Conservation (phyloP, 92 coral and sea anemone genomes). For the Siderastrea radians region DNA sequence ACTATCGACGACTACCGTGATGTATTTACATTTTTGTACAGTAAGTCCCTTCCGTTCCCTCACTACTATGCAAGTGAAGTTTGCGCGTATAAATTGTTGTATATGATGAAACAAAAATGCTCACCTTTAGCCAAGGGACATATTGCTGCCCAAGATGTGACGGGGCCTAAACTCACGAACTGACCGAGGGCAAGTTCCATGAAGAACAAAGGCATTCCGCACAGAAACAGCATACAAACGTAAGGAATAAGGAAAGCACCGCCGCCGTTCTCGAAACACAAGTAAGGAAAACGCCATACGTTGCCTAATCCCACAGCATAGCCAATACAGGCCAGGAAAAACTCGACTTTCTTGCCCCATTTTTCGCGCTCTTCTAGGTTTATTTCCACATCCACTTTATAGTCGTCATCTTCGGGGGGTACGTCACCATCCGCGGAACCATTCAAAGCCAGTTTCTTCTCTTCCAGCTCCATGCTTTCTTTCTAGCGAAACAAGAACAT, state of each 20-base stretch:
- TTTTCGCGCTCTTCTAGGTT: slow-evolving; percentile 87
- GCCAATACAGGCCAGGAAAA: slow-evolving; percentile 95
- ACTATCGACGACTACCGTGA: neutral
- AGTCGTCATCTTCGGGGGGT: slow-evolving; percentile 41
- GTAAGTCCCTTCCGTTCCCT: neutral
- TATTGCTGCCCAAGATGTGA: slow-evolving; percentile 99
- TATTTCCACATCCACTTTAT: slow-evolving; percentile 75
- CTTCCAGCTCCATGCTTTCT: slow-evolving; percentile 57
- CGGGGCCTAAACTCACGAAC: slow-evolving; percentile 94
- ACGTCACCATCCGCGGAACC: slow-evolving; percentile 71
- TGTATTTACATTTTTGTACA: neutral
- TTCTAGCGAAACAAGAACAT: slow-evolving; percentile 40
- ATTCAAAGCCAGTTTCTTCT: slow-evolving; percentile 76
- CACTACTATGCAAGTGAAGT: slow-evolving; percentile 7
- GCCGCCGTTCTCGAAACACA: slow-evolving; percentile 97
- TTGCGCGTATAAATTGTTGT: neutral
- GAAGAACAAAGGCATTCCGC: slow-evolving; percentile 99
- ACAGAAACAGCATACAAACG: slow-evolving; percentile 88
- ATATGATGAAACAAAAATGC: neutral
- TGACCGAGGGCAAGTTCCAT: slow-evolving; percentile 99
- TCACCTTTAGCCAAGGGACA: slow-evolving; percentile 97
- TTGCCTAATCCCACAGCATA: slow-evolving; percentile 99
- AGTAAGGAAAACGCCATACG: slow-evolving; percentile 98
- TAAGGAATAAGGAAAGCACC: slow-evolving; percentile 98
- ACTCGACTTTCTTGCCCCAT: slow-evolving; percentile 97